Evolutionary conservation across 2,797 vertebrate genomes (phyloP).

Genomic region (Sphaeramia orbicularis): DNA sequence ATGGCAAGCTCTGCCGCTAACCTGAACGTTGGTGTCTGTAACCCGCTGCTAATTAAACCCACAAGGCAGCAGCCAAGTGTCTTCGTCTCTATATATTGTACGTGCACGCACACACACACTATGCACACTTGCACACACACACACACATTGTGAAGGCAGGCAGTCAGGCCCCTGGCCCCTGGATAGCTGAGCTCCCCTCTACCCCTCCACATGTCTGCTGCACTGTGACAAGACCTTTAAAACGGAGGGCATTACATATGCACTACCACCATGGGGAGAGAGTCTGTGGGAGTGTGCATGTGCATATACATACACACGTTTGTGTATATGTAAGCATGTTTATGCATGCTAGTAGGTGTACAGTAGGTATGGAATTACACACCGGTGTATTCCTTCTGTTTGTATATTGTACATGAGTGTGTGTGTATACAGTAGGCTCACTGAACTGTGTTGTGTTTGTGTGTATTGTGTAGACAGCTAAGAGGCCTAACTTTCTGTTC

Average conservation of each 20-base stretch:
- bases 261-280: constrained; percentile 51
- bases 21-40: constrained; percentile 73
- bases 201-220: constrained; percentile 68
- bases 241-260: constrained; percentile 76
- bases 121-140: constrained; percentile 6
- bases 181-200: constrained; percentile 63
- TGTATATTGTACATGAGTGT: constrained; percentile 6
- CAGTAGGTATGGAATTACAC: neutral
- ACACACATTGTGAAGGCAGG: constrained; percentile 35
- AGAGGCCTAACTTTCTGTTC: constrained; percentile 28
- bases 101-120: constrained; percentile 42
- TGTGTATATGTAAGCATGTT: constrained; percentile 25
- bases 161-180: constrained; percentile 61
- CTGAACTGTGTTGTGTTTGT: constrained; percentile 15
- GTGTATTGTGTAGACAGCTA: constrained; percentile 35
- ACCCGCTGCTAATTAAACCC: constrained; percentile 82
- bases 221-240: constrained; percentile 83
- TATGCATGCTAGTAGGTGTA: constrained; percentile 31
- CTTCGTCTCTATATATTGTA: constrained; percentile 55
- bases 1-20: constrained; percentile 74
- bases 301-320: constrained; percentile 1
- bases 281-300: neutral
- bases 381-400: constrained; percentile 13
- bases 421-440: constrained; percentile 20
- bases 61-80: constrained; percentile 79